Evolutionary conservation across 2,113 vertebrate species (phyloP).

Genomic region (Corydoras sp.): DNA sequence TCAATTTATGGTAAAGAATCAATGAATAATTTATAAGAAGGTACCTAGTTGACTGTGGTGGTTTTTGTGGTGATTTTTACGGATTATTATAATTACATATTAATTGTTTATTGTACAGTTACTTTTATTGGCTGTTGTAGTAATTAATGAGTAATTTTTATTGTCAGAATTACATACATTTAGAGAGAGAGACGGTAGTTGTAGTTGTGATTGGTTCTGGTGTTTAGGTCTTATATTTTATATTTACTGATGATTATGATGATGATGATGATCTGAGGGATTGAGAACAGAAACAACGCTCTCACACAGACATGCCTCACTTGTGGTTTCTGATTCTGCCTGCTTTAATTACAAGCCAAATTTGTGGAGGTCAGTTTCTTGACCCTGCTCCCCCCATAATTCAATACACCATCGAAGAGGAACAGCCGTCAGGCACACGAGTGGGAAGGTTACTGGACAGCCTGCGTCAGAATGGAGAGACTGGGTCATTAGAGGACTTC

Average conservation of each 20-base stretch:
- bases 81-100: too few relatives aligned
- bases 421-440: constrained; percentile 72
- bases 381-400: constrained; percentile 50
- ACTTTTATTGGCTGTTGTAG: too few relatives aligned
- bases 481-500: constrained; percentile 62
- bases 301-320: constrained; percentile 55
- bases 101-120: too few relatives aligned
- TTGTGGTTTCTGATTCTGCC: constrained; percentile 50
- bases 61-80: too few relatives aligned
- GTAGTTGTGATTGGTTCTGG: too few relatives aligned
- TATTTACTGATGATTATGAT: constrained; percentile 15
- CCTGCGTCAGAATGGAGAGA: constrained; percentile 63
- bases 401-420: constrained; percentile 77
- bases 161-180: too few relatives aligned
- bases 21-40: too few relatives aligned
- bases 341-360: constrained; percentile 31
- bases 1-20: too few relatives aligned
- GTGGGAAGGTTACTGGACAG: constrained; percentile 75
- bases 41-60: too few relatives aligned
- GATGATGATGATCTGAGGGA: constrained; percentile 36
- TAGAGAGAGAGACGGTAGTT: too few relatives aligned
- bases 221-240: too few relatives aligned
- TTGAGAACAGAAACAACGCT: not conserved
- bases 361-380: constrained; percentile 26
- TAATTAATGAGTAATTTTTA: too few relatives aligned